These are phyloP conservation scores for Lepidurus couesii DNA, from an alignment of 1,140 invertebrate genomes.

Conservation along the genomic window DNA sequence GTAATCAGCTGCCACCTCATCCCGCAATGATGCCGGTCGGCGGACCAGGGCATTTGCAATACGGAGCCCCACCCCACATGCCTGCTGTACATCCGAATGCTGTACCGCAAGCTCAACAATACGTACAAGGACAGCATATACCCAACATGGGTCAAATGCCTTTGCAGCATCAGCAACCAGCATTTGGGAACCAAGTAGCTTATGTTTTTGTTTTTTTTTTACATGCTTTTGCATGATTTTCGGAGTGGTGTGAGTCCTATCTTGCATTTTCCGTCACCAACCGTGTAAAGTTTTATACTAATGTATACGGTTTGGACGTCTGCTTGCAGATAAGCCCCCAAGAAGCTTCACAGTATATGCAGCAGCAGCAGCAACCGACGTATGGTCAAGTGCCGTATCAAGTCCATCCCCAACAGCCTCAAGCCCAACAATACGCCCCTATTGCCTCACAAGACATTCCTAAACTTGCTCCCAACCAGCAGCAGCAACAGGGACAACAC, in stretches of 20 bases:
- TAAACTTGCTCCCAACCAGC: constrained; percentile 34
- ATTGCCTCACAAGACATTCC: constrained; percentile 34
- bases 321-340: constrained; percentile 37
- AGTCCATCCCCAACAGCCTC: background rate
- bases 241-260: constrained; percentile 26
- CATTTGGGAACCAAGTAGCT: background rate
- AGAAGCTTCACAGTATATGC: constrained; percentile 26
- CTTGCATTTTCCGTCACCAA: constrained; percentile 16
- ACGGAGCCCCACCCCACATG: background rate
- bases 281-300: background rate
- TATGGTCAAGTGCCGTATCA: constrained; percentile 29
- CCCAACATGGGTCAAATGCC: constrained; percentile 23
- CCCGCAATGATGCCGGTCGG: constrained; percentile 27
- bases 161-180: background rate
- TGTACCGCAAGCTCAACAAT: constrained; percentile 20
- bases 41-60: background rate
- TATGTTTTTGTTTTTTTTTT: background rate
- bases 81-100: constrained; percentile 18
- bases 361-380: constrained; percentile 32
- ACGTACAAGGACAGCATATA: constrained; percentile 14
- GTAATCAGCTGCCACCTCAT: constrained; percentile 29
- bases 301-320: constrained; percentile 16
- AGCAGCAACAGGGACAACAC: constrained; percentile 38
- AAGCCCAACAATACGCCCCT: constrained; percentile 24
- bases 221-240: constrained; percentile 24